Percentiles rank a stretch among this genome's conserved stretches.
Evolutionary conservation across 2,888 invertebrate species (phyloP).

Genomic region (Spilarctia lutea): DNA sequence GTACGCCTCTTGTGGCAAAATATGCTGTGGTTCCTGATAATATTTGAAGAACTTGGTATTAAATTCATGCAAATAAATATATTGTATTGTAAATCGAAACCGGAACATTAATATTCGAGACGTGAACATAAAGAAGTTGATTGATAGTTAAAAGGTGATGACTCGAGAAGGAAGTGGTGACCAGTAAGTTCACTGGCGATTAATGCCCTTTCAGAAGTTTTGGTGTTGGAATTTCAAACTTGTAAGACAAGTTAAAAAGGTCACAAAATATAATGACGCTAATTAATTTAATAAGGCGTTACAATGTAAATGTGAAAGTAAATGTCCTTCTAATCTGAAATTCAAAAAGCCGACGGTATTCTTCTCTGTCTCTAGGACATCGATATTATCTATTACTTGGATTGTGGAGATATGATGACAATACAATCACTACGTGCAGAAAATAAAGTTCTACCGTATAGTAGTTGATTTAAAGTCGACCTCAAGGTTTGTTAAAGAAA

Average conservation of each 20-base stretch:
- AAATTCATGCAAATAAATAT: no score
- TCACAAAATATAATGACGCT: not conserved
- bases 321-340: not conserved
- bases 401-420: no score
- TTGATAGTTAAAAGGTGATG: constrained; percentile 23
- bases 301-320: not conserved
- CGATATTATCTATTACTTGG: no score
- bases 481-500: no score
- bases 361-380: no score
- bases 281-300: not conserved
- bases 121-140: constrained; percentile 8
- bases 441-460: no score
- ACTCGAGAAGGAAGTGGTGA: constrained; percentile 35
- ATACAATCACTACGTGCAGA: no score
- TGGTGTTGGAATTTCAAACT: constrained; percentile 26
- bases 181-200: constrained; percentile 22
- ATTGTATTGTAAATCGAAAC: constrained; percentile 9
- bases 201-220: constrained; percentile 41
- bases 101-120: constrained; percentile 15
- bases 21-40: no score
- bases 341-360: not conserved
- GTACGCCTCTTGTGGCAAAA: no score
- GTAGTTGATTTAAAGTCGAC: no score
- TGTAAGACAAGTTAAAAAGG: constrained; percentile 10
- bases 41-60: no score